phyloP scores from a whole-genome alignment of 2,888 invertebrate genomes.

The Apotomis turbidana region DNA sequence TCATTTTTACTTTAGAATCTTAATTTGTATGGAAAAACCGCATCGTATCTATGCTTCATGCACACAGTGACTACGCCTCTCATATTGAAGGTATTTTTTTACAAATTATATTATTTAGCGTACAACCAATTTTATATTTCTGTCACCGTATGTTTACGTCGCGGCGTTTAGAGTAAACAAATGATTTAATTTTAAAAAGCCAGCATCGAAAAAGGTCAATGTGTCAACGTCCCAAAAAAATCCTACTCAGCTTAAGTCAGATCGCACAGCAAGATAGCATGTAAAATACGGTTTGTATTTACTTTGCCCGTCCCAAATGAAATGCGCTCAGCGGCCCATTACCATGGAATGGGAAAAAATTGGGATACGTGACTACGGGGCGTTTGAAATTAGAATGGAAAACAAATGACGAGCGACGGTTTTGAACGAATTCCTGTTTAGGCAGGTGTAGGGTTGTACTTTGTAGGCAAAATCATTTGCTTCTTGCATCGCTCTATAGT shows the following conservation, averaged over 20 bases:
- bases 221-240: constrained; percentile 53
- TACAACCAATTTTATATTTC: too few relatives aligned
- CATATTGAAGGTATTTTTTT: too few relatives aligned
- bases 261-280: constrained; percentile 50
- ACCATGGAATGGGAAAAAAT: constrained; percentile 38
- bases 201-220: constrained; percentile 44
- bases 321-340: constrained; percentile 33
- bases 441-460: too few relatives aligned
- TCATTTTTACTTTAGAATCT: too few relatives aligned
- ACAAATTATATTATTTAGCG: too few relatives aligned
- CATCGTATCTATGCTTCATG: too few relatives aligned
- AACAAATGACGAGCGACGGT: constrained; percentile 22
- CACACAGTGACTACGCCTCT: too few relatives aligned
- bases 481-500: too few relatives aligned
- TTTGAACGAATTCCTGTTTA: not conserved
- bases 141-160: too few relatives aligned
- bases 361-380: constrained; percentile 26
- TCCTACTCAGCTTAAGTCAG: constrained; percentile 48
- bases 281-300: constrained; percentile 47
- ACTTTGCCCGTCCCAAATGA: constrained; percentile 28
- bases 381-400: constrained; percentile 19
- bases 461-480: too few relatives aligned
- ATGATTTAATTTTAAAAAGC: constrained; percentile 27
- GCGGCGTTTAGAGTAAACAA: not conserved
- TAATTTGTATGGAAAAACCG: too few relatives aligned